phyloP scores from a whole-genome alignment of 2,113 vertebrate species.

The Onychorhynchus coronatus region DNA sequence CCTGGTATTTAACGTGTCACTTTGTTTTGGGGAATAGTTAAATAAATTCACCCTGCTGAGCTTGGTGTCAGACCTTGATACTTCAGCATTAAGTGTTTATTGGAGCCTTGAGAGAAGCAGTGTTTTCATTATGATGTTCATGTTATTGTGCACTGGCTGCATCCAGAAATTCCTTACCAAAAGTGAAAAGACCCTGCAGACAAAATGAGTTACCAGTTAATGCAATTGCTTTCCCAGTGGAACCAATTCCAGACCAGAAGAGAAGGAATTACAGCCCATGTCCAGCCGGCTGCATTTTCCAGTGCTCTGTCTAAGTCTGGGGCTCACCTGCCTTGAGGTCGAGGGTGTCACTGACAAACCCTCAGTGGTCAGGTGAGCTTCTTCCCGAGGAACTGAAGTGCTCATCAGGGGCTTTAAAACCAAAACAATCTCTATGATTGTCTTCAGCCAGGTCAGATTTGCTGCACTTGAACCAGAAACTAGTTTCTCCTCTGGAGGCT shows the following conservation, averaged over 20 bases:
- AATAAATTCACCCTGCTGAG: background rate
- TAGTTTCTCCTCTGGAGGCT: background rate
- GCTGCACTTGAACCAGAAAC: background rate
- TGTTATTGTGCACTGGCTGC: background rate
- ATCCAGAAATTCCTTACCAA: background rate
- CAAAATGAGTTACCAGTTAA: background rate
- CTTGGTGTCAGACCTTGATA: background rate
- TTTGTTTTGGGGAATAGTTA: no score
- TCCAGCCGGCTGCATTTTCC: background rate
- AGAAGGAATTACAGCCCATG: accelerated
- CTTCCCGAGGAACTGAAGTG: background rate
- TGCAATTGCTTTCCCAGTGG: background rate
- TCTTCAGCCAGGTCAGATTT: background rate
- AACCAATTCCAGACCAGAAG: background rate
- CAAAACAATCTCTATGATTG: accelerated
- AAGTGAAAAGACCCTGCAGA: background rate
- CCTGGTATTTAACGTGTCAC: background rate
- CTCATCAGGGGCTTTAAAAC: background rate
- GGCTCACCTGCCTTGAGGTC: background rate
- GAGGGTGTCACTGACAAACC: accelerated
- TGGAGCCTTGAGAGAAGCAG: background rate
- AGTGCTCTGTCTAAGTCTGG: background rate
- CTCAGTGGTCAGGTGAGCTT: background rate
- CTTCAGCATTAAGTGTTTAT: background rate
- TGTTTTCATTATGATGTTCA: background rate